phyloP scores from a whole-genome alignment of 2,888 invertebrate species.

The Branchinecta sandiegonensis region DNA sequence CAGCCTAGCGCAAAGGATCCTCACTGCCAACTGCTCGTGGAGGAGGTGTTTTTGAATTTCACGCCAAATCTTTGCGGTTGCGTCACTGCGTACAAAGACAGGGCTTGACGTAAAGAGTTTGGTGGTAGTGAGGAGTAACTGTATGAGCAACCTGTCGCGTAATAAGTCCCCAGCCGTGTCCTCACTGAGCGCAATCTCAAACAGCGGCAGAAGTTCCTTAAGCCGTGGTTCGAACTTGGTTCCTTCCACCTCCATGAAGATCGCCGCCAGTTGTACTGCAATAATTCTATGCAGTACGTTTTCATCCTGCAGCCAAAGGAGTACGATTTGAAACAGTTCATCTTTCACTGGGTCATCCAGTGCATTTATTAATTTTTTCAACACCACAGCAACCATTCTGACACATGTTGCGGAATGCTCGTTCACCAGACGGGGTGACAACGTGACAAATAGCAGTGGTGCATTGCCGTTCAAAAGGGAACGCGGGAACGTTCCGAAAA shows the following conservation, averaged over 20 bases:
- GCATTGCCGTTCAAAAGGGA: slow-evolving; percentile 44
- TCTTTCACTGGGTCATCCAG: slow-evolving; percentile 39
- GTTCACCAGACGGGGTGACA: slow-evolving; percentile 63
- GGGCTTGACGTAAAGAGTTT: slow-evolving; percentile 18
- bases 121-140: slow-evolving; percentile 18
- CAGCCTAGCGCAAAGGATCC: slow-evolving; percentile 58
- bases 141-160: slow-evolving; percentile 20
- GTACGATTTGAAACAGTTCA: slow-evolving; percentile 43
- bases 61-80: slow-evolving; percentile 51
- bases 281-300: slow-evolving; percentile 53
- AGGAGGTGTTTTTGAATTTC: slow-evolving; percentile 55
- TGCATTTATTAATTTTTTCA: slow-evolving; percentile 49
- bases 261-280: slow-evolving; percentile 59
- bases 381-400: slow-evolving; percentile 52
- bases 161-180: slow-evolving; percentile 17
- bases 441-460: slow-evolving; percentile 53
- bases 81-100: slow-evolving; percentile 17
- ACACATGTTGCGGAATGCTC: slow-evolving; percentile 63
- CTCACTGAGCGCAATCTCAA: slow-evolving; percentile 17
- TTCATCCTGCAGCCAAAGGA: slow-evolving; percentile 24
- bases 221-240: slow-evolving; percentile 52
- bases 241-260: slow-evolving; percentile 63
- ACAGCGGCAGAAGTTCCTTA: slow-evolving; percentile 42
- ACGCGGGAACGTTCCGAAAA: slow-evolving; percentile 63
- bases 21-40: slow-evolving; percentile 75